phyloP scores from a whole-genome alignment of 1,140 invertebrate genomes.

The Ooceraea biroi region DNA sequence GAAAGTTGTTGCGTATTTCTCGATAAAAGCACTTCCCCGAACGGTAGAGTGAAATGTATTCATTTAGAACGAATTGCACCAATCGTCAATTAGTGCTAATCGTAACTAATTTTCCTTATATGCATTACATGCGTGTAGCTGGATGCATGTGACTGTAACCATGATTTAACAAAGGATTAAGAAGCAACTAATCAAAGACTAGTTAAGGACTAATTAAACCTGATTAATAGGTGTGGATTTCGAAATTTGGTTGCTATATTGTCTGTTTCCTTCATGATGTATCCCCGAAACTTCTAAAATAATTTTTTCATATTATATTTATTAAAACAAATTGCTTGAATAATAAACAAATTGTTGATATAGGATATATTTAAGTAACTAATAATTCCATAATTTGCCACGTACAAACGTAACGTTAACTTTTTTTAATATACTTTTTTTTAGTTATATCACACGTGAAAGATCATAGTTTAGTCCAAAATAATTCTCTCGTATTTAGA shows the following conservation, averaged over 20 bases:
- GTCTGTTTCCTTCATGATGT: background rate
- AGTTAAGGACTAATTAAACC: background rate
- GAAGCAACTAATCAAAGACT: conserved; percentile 12
- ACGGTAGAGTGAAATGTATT: conserved; percentile 56
- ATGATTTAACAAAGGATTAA: background rate
- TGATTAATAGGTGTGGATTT: conserved; percentile 2
- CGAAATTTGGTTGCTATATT: background rate
- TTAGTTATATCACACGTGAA: too few species aligned
- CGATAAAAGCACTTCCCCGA: conserved; percentile 53
- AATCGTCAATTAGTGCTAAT: conserved; percentile 52
- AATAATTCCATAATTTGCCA: too few species aligned
- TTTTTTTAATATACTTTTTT: too few species aligned
- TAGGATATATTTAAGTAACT: too few species aligned
- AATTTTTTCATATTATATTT: conserved; percentile 1
- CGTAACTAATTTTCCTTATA: conserved; percentile 38
- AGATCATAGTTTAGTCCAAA: conserved; percentile 20
- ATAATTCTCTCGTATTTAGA: too few species aligned
- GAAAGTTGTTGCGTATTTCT: conserved; percentile 62
- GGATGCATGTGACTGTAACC: background rate
- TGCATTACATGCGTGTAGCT: conserved; percentile 28
- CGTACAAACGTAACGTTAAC: too few species aligned
- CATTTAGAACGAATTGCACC: conserved; percentile 60
- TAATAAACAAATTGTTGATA: too few species aligned
- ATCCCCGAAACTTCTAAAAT: background rate
- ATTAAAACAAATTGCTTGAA: background rate